A percentile compares a stretch with the other conserved stretches of the same genome.
These are phyloP conservation scores for Vanessa cardui DNA, from an alignment of 2,888 invertebrate species.

Conservation along the genomic window DNA sequence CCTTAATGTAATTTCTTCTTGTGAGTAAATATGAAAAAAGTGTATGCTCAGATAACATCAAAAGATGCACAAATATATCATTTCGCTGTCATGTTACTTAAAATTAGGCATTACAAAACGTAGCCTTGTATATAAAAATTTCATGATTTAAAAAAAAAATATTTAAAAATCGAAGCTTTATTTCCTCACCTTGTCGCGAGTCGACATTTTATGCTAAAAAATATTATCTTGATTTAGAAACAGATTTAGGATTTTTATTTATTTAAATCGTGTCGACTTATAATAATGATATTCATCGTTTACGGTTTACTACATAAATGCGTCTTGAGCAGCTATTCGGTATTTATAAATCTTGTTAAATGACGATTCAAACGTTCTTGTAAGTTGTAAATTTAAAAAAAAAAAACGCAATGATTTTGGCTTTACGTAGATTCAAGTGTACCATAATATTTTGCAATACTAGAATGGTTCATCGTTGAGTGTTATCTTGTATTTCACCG, in stretches of 20 bases:
- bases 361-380: too few relatives aligned
- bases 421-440: neutral
- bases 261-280: too few relatives aligned
- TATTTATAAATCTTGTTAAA: too few relatives aligned
- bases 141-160: neutral
- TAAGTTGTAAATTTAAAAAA: neutral
- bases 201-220: neutral
- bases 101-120: too few relatives aligned
- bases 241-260: too few relatives aligned
- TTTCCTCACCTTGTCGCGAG: neutral
- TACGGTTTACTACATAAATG: neutral
- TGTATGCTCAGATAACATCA: neutral
- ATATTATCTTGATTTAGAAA: too few relatives aligned
- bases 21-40: conserved; percentile 1
- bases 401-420: neutral
- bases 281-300: neutral
- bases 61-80: neutral
- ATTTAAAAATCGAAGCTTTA: neutral
- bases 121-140: neutral
- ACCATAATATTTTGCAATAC: neutral
- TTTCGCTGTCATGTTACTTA: too few relatives aligned
- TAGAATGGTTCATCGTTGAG: conserved; percentile 5
- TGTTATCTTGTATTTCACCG: conserved; percentile 1
- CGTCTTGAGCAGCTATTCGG: neutral
- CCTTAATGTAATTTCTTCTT: neutral